Evolutionary conservation across 2,113 vertebrate genomes (phyloP).

Genomic region (Zingel zingel): DNA sequence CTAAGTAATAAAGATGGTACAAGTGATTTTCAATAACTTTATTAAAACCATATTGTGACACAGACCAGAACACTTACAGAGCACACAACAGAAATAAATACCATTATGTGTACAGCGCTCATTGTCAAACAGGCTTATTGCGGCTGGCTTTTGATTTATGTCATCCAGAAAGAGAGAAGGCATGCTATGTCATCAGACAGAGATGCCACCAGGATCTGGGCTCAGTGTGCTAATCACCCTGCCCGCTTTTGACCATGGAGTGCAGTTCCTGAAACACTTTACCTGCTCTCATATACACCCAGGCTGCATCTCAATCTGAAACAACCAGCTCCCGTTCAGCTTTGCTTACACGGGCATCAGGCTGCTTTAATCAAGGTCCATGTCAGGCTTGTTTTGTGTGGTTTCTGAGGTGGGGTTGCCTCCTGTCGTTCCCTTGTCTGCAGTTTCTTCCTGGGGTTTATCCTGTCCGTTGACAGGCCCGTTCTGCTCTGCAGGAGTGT

Average conservation of each 20-base stretch:
- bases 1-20: conserved; percentile 6
- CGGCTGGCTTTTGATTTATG: conserved; percentile 81
- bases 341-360: conserved; percentile 44
- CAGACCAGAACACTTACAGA: conserved; percentile 84
- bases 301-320: conserved; percentile 73
- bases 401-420: conserved; percentile 76
- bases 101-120: conserved; percentile 84
- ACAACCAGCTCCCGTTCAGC: conserved; percentile 55
- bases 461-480: conserved; percentile 92
- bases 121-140: conserved; percentile 84
- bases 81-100: conserved; percentile 87
- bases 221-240: conserved; percentile 69
- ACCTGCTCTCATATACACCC: conserved; percentile 68
- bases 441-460: conserved; percentile 74
- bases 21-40: conserved; percentile 77
- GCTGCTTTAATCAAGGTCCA: conserved; percentile 93
- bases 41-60: conserved; percentile 86
- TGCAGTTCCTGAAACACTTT: conserved; percentile 68
- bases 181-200: conserved; percentile 81
- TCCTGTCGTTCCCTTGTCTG: conserved; percentile 70
- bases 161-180: conserved; percentile 78
- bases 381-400: conserved; percentile 92
- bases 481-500: conserved; percentile 90
- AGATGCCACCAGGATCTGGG: conserved; percentile 72
- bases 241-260: conserved; percentile 67